A percentile compares a stretch with the other conserved stretches of the same genome.
phyloP scores from a whole-genome alignment of 2,888 invertebrate genomes.

The Prostheceraeus crozeri region DNA sequence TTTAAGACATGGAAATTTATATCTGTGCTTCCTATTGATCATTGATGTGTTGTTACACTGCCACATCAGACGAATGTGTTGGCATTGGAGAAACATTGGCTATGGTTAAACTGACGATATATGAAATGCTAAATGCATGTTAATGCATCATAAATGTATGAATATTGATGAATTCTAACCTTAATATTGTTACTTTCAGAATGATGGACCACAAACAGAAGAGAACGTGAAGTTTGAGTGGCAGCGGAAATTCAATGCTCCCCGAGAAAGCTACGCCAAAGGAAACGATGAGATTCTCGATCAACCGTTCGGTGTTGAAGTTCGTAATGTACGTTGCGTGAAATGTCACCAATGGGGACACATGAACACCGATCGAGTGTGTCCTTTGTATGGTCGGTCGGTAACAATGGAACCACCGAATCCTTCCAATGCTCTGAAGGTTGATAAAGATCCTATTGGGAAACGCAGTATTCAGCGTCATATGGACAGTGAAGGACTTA shows the following conservation, averaged over 20 bases:
- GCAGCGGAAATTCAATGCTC: constrained; percentile 98
- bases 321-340: constrained; percentile 79
- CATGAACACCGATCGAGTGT: constrained; percentile 84
- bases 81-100: no score
- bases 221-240: constrained; percentile 98
- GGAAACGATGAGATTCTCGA: constrained; percentile 93
- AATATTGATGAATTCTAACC: no score
- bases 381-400: constrained; percentile 68
- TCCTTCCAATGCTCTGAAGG: constrained; percentile 1
- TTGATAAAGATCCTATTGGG: no score
- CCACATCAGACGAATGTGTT: no score
- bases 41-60: no score
- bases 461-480: no score
- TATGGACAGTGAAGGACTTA: constrained; percentile 30
- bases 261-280: constrained; percentile 76
- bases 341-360: constrained; percentile 99
- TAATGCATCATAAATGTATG: no score
- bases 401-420: constrained; percentile 10
- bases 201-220: constrained; percentile 50
- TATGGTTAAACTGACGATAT: no score
- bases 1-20: no score
- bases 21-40: no score
- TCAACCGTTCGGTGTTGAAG: constrained; percentile 86
- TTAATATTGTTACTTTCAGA: constrained; percentile 28
- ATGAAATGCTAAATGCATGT: no score